phyloP scores from a whole-genome alignment of 2,888 invertebrate species.

The Cheilosia urbana region DNA sequence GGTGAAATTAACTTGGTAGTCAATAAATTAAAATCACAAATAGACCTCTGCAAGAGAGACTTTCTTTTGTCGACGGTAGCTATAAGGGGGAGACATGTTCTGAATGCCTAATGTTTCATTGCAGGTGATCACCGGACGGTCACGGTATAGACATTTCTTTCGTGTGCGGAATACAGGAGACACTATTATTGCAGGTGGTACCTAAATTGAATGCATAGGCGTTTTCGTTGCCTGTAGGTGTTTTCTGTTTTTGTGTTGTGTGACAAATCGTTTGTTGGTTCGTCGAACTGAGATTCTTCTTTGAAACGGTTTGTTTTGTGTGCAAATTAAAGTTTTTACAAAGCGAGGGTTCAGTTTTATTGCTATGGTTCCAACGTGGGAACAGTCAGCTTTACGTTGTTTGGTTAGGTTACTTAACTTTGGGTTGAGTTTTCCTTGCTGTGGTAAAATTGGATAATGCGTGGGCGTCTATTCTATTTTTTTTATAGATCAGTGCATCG shows the following conservation, averaged over 20 bases:
- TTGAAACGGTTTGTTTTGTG: constrained; percentile 31
- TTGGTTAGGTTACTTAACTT: constrained; percentile 26
- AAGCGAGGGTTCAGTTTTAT: neutral
- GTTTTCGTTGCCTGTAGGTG: constrained; percentile 22
- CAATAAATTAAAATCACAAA: constrained; percentile 63
- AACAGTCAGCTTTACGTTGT: neutral
- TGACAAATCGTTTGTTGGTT: constrained; percentile 42
- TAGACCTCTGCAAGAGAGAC: constrained; percentile 34
- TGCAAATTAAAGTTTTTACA: constrained; percentile 5
- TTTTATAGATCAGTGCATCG: too few relatives aligned
- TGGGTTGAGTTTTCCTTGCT: neutral
- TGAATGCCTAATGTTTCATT: constrained; percentile 38
- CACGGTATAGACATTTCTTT: constrained; percentile 46
- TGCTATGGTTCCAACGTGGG: constrained; percentile 22
- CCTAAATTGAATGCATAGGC: constrained; percentile 36
- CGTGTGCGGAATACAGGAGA: constrained; percentile 27
- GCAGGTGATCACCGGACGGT: constrained; percentile 27
- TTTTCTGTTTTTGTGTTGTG: neutral
- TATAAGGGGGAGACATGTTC: constrained; percentile 26
- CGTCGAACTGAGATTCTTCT: constrained; percentile 47
- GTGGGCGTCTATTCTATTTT: too few relatives aligned
- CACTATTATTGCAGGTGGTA: constrained; percentile 24
- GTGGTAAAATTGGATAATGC: neutral
- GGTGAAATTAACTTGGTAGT: constrained; percentile 26
- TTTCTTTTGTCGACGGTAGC: constrained; percentile 49